phyloP scores from a whole-genome alignment of 92 coral and sea anemone species.

The Phenganax marumi region DNA sequence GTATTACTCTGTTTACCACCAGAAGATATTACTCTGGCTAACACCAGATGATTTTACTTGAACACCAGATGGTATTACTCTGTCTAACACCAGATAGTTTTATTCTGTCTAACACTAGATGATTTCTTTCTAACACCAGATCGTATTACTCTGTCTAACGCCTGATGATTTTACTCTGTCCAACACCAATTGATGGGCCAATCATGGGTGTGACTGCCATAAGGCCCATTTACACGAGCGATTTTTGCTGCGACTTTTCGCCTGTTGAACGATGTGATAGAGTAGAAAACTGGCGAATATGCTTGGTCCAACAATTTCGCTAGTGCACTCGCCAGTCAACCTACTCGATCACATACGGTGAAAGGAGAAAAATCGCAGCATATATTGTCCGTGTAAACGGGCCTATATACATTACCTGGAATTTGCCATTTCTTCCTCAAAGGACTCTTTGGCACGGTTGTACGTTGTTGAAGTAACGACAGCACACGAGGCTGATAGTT shows the following conservation, averaged over 20 bases:
- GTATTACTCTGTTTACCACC: too few relatives aligned
- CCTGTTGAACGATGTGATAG: too few relatives aligned
- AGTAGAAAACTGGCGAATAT: too few relatives aligned
- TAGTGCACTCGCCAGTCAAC: too few relatives aligned
- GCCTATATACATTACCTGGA: conserved; percentile 69
- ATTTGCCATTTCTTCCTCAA: conserved; percentile 94
- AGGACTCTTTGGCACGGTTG: conserved; percentile 61
- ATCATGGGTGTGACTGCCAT: neutral
- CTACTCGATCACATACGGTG: too few relatives aligned
- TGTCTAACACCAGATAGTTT: neutral
- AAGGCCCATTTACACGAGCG: too few relatives aligned
- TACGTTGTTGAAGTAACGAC: conserved; percentile 53
- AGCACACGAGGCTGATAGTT: conserved; percentile 72
- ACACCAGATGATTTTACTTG: too few relatives aligned
- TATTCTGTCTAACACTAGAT: neutral
- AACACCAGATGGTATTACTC: neutral
- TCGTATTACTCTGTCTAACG: neutral
- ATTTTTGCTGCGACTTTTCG: too few relatives aligned
- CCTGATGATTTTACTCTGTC: neutral
- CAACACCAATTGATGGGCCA: neutral
- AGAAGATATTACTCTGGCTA: too few relatives aligned
- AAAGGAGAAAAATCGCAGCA: too few relatives aligned
- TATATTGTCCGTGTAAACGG: too few relatives aligned
- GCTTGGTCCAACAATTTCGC: too few relatives aligned
- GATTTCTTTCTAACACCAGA: neutral